Conservation (phyloP, 2,113 vertebrate genomes). For the Cranoglanis bouderius region DNA sequence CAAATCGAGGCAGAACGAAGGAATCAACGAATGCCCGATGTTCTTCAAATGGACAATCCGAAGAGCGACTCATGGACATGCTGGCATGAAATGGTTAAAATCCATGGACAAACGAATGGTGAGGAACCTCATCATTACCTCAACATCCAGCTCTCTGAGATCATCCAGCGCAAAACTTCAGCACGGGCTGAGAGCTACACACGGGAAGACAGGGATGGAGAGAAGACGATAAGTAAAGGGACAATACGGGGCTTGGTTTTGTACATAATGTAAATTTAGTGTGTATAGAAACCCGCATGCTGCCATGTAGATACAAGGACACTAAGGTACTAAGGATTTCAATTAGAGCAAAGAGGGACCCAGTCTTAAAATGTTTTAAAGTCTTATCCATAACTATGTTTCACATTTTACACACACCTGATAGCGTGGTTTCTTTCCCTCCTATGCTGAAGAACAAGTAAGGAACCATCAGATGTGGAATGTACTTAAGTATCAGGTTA, state of each 20-base stretch:
- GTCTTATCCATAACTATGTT: background rate
- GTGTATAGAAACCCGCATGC: constrained; percentile 72
- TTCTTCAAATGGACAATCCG: constrained; percentile 14
- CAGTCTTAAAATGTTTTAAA: background rate
- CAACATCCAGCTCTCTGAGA: background rate
- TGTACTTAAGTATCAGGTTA: background rate
- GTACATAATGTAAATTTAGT: constrained; percentile 71
- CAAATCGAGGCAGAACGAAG: background rate
- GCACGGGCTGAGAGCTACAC: constrained; percentile 32
- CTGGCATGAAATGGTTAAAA: constrained; percentile 52
- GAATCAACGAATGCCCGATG: background rate
- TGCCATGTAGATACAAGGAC: constrained; percentile 61
- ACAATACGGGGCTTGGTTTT: constrained; percentile 50
- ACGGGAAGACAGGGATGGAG: background rate
- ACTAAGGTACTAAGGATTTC: constrained; percentile 3
- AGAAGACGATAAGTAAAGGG: background rate
- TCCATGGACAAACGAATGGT: constrained; percentile 28
- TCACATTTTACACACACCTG: background rate
- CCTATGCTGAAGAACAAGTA: background rate
- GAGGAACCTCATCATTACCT: background rate
- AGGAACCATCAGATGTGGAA: background rate
- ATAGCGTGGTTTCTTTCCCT: background rate
- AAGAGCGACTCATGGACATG: background rate
- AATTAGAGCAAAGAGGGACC: background rate
- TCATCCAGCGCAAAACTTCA: constrained; percentile 17